Percentiles rank a stretch among this genome's conserved stretches.
These are phyloP conservation scores for Drosophila colorata DNA, from an alignment of 2,888 invertebrate genomes.

Conservation along the genomic window DNA sequence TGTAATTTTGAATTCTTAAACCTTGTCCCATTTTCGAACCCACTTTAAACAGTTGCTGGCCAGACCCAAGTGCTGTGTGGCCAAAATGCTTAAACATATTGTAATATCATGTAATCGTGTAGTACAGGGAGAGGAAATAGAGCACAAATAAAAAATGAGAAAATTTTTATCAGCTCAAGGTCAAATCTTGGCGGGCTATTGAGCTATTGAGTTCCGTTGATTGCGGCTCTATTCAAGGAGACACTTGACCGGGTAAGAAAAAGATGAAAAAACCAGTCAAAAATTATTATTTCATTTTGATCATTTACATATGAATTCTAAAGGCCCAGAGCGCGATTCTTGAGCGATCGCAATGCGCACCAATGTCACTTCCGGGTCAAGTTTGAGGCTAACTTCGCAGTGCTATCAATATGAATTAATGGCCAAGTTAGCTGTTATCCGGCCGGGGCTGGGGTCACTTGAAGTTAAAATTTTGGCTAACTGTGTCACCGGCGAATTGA, in stretches of 20 bases:
- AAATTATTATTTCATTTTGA: conserved; percentile 51
- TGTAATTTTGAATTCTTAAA: background rate
- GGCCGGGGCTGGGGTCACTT: conserved; percentile 68
- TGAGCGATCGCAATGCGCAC: conserved; percentile 38
- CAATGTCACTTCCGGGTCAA: conserved; percentile 69
- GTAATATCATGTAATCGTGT: conserved; percentile 5
- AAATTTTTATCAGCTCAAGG: conserved; percentile 39
- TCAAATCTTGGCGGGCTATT: conserved; percentile 15
- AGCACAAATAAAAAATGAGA: conserved; percentile 8
- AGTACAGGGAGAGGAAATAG: conserved; percentile 11
- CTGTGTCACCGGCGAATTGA: conserved; percentile 79
- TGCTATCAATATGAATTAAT: conserved; percentile 34
- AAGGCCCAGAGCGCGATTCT: conserved; percentile 64
- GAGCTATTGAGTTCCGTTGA: conserved; percentile 49
- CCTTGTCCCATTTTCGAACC: conserved; percentile 36
- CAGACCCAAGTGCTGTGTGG: conserved; percentile 9
- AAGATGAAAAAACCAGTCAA: conserved; percentile 34
- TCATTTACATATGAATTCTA: conserved; percentile 74
- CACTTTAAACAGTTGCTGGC: conserved; percentile 17
- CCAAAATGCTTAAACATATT: conserved; percentile 21
- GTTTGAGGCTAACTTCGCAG: conserved; percentile 27
- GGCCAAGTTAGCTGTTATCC: conserved; percentile 15
- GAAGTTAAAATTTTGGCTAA: conserved; percentile 62
- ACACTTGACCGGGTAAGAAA: conserved; percentile 33
- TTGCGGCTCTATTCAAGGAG: conserved; percentile 42